Base-by-base conservation (phyloP, 2,113 vertebrate species). In the Sinocyclocheilus anophthalmus region DNA sequence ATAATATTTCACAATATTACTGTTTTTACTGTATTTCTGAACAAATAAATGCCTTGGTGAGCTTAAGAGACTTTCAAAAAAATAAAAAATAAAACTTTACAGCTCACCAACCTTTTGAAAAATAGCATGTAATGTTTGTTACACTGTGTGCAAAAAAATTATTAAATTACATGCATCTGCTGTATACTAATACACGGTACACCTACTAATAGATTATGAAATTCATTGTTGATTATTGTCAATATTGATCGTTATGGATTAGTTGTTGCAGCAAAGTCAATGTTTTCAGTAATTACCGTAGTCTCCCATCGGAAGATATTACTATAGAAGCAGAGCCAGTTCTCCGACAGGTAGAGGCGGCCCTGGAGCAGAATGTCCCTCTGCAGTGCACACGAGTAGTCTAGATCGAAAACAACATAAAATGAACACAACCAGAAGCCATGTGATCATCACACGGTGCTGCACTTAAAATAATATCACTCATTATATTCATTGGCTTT, bases 271-370 rank as follows among this genome's bases (percentile, higher is more conserved):
- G 39, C 39, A 48, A 42, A 76, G 6, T 8, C 7, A 16, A 45
- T n/a, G 20, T 24, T 75, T 75, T 75, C 20, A 42, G 69, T 39
- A 42, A 75, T 93, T 92, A 97, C 96, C 12, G 96, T 96, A 39
- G 97, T 97, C 92, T 97, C 96, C 97, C 97, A 98, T 91, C 96
- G 96, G 93, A 98, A 98, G 91, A 98, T 97, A 91, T 97, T 98
- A 88, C n/a, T 97, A 92, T 98, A 96, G 93, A 98, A 98, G 90
- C 97, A 97, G 84, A 98, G 94, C 96, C 96, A 97, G 89, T 97
- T 97, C 91, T 97, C n/a, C 0, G 97, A 97, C 87, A 97, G 94
- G 90, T 98, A 97, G 45, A 97, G 95, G 24, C 96, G 95, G 4
- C 96, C 96, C 90, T n/a, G 97, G 9, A 97, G 96, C 76, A 97